These are phyloP conservation scores for Neoitamus cyanurus DNA, from an alignment of 2,888 invertebrate species.

Conservation along the genomic window DNA sequence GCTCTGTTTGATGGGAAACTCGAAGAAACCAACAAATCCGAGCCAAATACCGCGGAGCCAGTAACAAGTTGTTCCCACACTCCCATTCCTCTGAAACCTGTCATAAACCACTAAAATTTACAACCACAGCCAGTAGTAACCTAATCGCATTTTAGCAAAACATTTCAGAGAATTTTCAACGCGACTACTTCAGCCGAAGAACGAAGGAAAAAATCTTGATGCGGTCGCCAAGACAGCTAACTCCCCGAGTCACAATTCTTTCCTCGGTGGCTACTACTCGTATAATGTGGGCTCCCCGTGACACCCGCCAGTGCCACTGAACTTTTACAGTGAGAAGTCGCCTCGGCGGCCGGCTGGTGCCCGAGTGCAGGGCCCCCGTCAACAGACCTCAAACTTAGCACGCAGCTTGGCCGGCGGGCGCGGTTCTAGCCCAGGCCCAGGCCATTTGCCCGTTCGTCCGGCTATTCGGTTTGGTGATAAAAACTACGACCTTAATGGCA, in stretches of 20 bases:
- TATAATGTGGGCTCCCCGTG: conserved; percentile 5
- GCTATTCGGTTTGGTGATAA: conserved; percentile 39
- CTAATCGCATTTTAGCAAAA: conserved; percentile 51
- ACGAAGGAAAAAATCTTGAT: conserved; percentile 14
- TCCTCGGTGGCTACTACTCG: not conserved
- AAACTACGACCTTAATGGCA: conserved; percentile 44
- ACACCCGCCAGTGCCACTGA: not conserved
- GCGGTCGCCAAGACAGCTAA: conserved; percentile 20
- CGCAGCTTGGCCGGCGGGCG: not conserved
- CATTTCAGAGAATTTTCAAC: conserved; percentile 49
- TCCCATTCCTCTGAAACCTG: conserved; percentile 49
- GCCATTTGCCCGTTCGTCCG: not conserved
- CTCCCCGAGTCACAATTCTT: not conserved
- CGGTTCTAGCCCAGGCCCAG: conserved; percentile 27
- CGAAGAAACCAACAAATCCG: conserved; percentile 2
- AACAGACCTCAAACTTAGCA: not conserved
- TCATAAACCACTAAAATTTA: conserved; percentile 53
- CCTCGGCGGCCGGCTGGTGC: not conserved
- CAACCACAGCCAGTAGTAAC: conserved; percentile 49
- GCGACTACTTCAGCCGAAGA: not conserved
- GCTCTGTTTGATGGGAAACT: conserved; percentile 12
- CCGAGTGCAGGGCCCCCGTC: not conserved
- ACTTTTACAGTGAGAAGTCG: not conserved
- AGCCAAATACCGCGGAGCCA: not conserved
- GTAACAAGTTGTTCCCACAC: conserved; percentile 50